A percentile compares a stretch with the other conserved stretches of the same genome.
Conservation (phyloP, 2,113 vertebrate genomes). For the Brachyistius frenatus region DNA sequence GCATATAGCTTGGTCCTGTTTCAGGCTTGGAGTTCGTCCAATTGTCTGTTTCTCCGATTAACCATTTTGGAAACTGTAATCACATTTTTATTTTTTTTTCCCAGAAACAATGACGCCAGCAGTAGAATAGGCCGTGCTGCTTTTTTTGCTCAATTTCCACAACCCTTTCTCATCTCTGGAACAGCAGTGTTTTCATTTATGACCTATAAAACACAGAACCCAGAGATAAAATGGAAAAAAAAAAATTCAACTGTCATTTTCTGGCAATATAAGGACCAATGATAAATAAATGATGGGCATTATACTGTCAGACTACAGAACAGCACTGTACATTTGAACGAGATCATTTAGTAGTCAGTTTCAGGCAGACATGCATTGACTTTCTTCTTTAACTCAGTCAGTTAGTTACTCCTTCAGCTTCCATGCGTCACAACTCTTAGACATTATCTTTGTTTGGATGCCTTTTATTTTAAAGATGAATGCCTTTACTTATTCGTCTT, state of each 20-base stretch:
- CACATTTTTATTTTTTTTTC: not conserved
- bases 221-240: not conserved
- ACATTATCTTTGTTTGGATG: not conserved
- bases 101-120: not conserved
- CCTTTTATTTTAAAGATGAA: not conserved
- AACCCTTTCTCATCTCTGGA: not conserved
- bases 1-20: no score
- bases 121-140: not conserved
- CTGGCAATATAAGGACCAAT: not conserved
- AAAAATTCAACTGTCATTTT: not conserved
- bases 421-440: not conserved
- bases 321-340: not conserved
- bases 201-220: not conserved
- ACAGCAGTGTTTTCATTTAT: not conserved
- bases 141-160: not conserved
- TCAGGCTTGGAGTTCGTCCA: no score
- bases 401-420: not conserved
- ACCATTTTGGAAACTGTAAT: not conserved
- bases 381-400: not conserved
- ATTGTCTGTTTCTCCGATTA: not conserved
- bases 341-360: not conserved
- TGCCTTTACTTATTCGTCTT: slow-evolving; percentile 11
- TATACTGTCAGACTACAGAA: not conserved
- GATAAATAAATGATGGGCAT: not conserved
- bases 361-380: not conserved